Evolutionary conservation across 2,113 vertebrate species (phyloP), one percentile per base, ranked within the genome.

Genomic region (Craseonycteris thonglongyai): DNA sequence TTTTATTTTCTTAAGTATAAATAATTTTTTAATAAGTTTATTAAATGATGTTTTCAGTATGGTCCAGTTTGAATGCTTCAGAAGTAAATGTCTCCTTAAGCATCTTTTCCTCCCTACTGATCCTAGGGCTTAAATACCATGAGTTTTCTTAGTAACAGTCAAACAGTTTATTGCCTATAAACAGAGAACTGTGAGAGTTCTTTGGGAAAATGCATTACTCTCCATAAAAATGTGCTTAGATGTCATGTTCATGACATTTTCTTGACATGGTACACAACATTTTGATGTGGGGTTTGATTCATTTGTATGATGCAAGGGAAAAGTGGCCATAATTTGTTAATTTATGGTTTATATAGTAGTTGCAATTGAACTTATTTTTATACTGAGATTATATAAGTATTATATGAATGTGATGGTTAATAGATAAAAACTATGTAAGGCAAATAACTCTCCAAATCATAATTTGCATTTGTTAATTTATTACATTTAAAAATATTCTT

Each of bases 211-310:
- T 81, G 49, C 42, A 95, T 86, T 68, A 47, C 30, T 95, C 75
- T 89, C 45, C 38, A 74, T 2, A 51, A 82, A 92, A 66, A 82
- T 82, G 13, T 54, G 14, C 21, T 59, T 86, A 13, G 49, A 33
- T 90, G 72, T 58, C 56, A 63, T 82, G 24, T 78, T 90, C 83
- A 79, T 86, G 38, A n/a, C 54, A 87, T 78, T 58, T 74, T 7
- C 69, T 88, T 95, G 74, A 91, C 54, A 82, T 54, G 42, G 42
- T 86, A 65, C 6, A 45, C 18, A 82, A 33, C 38, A 22, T 30
- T 83, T 85, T 72, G 26, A 61, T 22, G 66, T 82, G 90, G 76
- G 58, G 58, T 76, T 89, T 96, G 89, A 95, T 84, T 95, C 56
- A 86, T 79, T 88, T 66, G 45, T 89, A 35, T 69, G 38, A 58